Conservation (phyloP, 2,113 vertebrate species). For the Plestiodon gilberti region DNA sequence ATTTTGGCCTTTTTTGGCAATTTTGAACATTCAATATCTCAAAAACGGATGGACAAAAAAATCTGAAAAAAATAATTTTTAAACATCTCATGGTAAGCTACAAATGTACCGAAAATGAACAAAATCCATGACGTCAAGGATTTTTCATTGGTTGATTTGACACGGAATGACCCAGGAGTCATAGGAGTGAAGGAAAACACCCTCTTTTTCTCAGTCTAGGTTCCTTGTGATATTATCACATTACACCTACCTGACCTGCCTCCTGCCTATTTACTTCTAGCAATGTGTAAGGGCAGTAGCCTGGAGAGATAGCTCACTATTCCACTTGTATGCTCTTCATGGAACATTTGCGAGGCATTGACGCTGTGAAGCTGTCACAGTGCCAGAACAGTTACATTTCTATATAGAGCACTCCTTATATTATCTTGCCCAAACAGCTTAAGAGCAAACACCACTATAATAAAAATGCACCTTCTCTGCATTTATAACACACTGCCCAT, state of each 20-base stretch:
- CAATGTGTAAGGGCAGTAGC: not conserved
- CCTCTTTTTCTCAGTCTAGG: not conserved
- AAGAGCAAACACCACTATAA: constrained; percentile 40
- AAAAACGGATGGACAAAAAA: no score
- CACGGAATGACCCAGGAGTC: no score
- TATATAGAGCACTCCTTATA: rapidly evolving
- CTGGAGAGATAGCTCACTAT: not conserved
- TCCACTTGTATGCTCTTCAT: constrained; percentile 13
- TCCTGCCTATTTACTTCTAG: not conserved
- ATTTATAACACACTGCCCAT: constrained; percentile 11
- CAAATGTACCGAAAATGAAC: no score
- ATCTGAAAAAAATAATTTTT: no score
- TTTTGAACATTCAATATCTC: no score
- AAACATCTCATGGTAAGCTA: no score
- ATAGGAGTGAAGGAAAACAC: not conserved
- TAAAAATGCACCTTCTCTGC: constrained; percentile 39
- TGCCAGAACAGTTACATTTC: constrained; percentile 11
- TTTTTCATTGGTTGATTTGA: no score
- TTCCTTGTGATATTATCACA: no score
- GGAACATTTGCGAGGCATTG: not conserved
- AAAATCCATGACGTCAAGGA: no score
- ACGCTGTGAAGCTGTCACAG: not conserved
- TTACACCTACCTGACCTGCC: not conserved
- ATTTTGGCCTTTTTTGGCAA: no score
- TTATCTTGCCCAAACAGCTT: constrained; percentile 43